Evolutionary conservation across 2,888 invertebrate species (phyloP), one percentile per base, ranked within the genome.

Genomic region (Hermaeophaga mercurialis): DNA sequence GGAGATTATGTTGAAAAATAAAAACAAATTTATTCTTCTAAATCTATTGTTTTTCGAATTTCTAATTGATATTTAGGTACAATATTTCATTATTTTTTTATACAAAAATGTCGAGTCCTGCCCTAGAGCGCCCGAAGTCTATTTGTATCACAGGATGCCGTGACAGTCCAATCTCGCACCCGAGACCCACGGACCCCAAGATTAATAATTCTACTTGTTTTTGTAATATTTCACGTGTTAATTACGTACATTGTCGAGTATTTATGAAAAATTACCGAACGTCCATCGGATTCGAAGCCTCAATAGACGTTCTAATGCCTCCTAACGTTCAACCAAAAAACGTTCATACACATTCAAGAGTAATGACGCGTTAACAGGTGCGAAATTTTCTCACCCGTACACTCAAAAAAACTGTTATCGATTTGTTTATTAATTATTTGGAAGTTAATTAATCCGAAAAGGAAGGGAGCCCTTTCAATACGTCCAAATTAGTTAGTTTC

Each of bases 121-220:
- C 17, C 15, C 52, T 52, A 33, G 8, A 1, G n/a, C 17, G 24
- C 14, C 65, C 67, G 67, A 65, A 71, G 71, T 70, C 75, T 72
- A 75, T 74, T 75, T 74, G 73, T 73, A 73, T 70, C 71, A 69
- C 68, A 58, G 58, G 69, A 66, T 58, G 57, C 55, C 66, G 66
- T 76, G 76, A 76, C 76, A 76, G 76, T 70, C 73, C 75, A 75
- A 76, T 76, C 73, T 76, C 74, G 73, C 73, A 70, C 73, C 72
- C 72, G 72, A 70, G 73, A 48, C 48, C 48, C 44, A 17, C 58
- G 44, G 44, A 43, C 54, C 70, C 68, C 68, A 74, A 74, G 76
- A 76, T 76, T 75, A 75, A 76, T 76, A 76, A 73, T 74, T 75
- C 74, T 70, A 73, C 74, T 75, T 75, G 74, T 74, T 75, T 75